phyloP scores from a whole-genome alignment of 2,113 vertebrate genomes.

The Callospermophilus lateralis region DNA sequence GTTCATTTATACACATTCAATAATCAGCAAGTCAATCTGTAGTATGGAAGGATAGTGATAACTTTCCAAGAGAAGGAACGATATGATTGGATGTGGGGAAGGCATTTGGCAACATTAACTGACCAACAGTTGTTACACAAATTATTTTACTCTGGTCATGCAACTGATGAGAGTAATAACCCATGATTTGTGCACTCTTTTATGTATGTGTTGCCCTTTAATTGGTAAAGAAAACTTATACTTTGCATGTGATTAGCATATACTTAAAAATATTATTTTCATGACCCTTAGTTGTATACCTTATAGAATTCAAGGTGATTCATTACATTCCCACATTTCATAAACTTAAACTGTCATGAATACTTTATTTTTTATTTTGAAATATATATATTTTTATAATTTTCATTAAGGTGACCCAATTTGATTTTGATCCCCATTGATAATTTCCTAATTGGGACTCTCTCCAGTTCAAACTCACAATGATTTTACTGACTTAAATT shows the following conservation, averaged over 20 bases:
- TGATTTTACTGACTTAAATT: neutral
- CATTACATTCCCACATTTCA: neutral
- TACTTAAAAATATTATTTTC: neutral
- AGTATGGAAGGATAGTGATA: neutral
- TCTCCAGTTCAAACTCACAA: neutral
- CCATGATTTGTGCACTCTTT: neutral
- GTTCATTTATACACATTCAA: neutral
- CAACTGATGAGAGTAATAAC: neutral
- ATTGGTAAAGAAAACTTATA: neutral
- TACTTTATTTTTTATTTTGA: neutral
- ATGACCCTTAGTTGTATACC: neutral
- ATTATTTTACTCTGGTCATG: neutral
- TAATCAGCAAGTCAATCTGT: neutral
- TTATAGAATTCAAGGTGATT: neutral
- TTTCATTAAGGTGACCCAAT: neutral
- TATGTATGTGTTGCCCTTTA: neutral
- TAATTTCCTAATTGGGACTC: neutral
- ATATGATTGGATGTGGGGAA: neutral
- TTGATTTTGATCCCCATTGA: neutral
- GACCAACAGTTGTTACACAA: neutral
- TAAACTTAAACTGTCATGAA: neutral
- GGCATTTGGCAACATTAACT: neutral
- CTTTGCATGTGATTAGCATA: neutral
- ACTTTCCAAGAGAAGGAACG: neutral
- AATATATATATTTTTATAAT: neutral